These are phyloP conservation scores for Murina feae DNA, from an alignment of 2,113 vertebrate genomes.

Conservation along the genomic window DNA sequence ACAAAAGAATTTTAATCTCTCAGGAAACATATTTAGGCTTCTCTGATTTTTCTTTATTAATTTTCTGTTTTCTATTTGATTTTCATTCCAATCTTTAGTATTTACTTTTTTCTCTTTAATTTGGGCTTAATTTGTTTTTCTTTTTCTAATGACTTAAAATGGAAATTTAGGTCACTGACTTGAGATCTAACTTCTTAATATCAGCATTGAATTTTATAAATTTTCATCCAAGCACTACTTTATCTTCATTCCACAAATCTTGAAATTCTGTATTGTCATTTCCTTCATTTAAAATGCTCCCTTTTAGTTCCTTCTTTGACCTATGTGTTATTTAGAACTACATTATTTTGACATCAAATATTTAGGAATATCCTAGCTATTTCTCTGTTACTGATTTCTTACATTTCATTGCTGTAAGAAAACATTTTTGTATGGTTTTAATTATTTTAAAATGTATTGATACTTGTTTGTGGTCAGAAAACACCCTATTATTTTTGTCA, in stretches of 20 bases:
- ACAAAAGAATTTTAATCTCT: neutral
- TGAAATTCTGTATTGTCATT: neutral
- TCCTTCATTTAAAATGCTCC: neutral
- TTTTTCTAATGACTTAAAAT: neutral
- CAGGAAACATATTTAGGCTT: neutral
- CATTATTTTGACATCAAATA: constrained; percentile 1
- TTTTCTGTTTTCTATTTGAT: neutral
- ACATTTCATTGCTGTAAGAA: neutral
- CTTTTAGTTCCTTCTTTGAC: neutral
- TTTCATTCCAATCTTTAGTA: neutral
- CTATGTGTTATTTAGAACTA: neutral
- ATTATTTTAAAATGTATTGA: neutral
- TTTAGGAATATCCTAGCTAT: neutral
- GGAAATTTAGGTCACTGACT: neutral
- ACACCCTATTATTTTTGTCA: neutral
- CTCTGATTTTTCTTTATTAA: neutral
- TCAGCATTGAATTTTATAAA: neutral
- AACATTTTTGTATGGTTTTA: neutral
- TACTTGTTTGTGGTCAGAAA: neutral
- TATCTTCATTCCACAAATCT: neutral
- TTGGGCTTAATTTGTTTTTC: neutral
- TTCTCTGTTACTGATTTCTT: neutral
- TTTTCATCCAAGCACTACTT: neutral
- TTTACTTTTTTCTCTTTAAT: neutral
- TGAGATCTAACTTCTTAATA: neutral